These are phyloP conservation scores for Polydesmus complanatus DNA, from an alignment of 2,888 invertebrate genomes.

Conservation along the genomic window DNA sequence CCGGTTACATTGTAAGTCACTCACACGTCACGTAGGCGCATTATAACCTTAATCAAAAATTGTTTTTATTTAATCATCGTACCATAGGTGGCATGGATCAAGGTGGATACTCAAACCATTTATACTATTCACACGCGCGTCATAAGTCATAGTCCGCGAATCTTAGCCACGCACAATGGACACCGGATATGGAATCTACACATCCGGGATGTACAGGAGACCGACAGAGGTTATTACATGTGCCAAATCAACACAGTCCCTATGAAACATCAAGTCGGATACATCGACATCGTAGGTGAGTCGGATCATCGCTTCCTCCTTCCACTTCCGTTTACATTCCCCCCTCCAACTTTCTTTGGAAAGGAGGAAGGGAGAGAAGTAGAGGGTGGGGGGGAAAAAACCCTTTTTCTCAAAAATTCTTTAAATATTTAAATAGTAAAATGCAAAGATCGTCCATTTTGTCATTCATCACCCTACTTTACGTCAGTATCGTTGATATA, in stretches of 20 bases:
- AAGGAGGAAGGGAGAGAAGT: neutral
- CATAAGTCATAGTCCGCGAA: constrained; percentile 77
- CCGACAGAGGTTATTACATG: constrained; percentile 74
- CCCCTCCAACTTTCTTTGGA: neutral
- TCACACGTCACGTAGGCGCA: too few species aligned
- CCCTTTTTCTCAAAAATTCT: too few species aligned
- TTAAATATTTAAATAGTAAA: too few species aligned
- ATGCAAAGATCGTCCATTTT: too few species aligned
- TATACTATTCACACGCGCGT: constrained; percentile 82
- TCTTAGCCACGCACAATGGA: constrained; percentile 48
- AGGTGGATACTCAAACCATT: constrained; percentile 83
- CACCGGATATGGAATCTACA: constrained; percentile 71
- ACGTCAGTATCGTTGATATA: too few species aligned
- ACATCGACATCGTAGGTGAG: constrained; percentile 81
- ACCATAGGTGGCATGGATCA: constrained; percentile 77
- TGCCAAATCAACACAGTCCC: constrained; percentile 65
- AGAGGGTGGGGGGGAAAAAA: too few species aligned
- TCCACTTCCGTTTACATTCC: too few species aligned
- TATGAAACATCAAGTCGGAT: constrained; percentile 80
- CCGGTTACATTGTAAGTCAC: constrained; percentile 61
- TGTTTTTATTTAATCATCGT: neutral
- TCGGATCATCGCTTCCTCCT: too few species aligned
- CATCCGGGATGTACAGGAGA: constrained; percentile 71
- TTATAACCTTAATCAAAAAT: neutral
- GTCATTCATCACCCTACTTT: too few species aligned